Evolutionary conservation across 2,113 vertebrate genomes (phyloP).

Genomic region (Ailuropoda melanoleuca): DNA sequence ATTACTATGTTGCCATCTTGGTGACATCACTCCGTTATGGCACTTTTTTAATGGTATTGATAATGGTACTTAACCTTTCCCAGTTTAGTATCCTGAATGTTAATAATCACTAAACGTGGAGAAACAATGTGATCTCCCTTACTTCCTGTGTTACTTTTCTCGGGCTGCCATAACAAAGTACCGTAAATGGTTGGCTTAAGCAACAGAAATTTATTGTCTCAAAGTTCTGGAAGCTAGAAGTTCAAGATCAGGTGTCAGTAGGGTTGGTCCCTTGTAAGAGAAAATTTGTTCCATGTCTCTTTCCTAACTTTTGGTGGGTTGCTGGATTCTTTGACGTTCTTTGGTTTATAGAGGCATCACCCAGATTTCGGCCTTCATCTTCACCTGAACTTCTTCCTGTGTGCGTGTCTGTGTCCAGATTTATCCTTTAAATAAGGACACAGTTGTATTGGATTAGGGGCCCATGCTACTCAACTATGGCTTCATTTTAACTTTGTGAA

Average conservation of each 20-base stretch:
- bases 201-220: background rate
- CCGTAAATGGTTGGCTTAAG: background rate
- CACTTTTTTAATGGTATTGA: background rate
- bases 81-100: conserved; percentile 73
- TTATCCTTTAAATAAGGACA: background rate
- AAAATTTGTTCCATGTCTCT: background rate
- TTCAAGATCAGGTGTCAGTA: background rate
- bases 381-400: background rate
- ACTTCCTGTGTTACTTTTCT: too few species aligned
- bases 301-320: background rate
- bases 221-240: background rate
- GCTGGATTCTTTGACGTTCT: background rate
- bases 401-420: background rate
- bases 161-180: background rate
- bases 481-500: background rate
- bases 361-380: background rate
- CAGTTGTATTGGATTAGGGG: background rate
- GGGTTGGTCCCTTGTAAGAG: background rate
- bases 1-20: background rate
- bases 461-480: background rate
- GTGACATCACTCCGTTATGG: background rate
- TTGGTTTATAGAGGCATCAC: background rate
- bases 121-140: conserved; percentile 71
- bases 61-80: conserved; percentile 73
- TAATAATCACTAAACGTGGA: conserved; percentile 78